Conservation (phyloP, 2,888 invertebrate genomes). For the Ischnura elegans region DNA sequence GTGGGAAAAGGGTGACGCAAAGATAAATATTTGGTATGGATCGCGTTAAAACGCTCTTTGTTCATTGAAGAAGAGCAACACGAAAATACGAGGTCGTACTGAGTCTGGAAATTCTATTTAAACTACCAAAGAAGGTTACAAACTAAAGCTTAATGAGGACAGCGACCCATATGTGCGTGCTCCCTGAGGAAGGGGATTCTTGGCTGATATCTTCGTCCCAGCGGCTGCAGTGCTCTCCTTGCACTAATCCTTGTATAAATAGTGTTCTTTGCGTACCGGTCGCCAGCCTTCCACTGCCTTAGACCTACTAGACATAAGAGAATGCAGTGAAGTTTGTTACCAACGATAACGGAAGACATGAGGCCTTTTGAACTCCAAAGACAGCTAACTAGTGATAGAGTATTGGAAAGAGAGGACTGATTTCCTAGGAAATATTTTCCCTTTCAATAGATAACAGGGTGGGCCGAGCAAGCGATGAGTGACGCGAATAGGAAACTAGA, state of each 20-base stretch:
- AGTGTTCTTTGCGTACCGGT: neutral
- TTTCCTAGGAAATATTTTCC: neutral
- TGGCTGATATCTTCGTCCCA: neutral
- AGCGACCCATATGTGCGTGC: neutral
- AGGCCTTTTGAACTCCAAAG: neutral
- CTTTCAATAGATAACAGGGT: neutral
- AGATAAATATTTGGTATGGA: too few relatives aligned
- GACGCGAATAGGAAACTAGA: too few relatives aligned
- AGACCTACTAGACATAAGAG: neutral
- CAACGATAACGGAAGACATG: neutral
- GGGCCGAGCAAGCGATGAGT: neutral
- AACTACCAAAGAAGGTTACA: neutral
- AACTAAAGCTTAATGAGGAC: neutral
- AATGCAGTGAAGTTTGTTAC: neutral
- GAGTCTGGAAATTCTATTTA: too few relatives aligned
- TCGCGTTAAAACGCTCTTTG: too few relatives aligned
- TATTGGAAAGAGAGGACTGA: neutral
- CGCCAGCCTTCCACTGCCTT: neutral
- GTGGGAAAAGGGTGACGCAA: too few relatives aligned
- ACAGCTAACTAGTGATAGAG: neutral
- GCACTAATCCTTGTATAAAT: constrained; percentile 1
- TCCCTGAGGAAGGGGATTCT: neutral
- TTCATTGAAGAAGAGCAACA: too few relatives aligned
- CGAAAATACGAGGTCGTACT: too few relatives aligned
- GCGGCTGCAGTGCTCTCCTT: neutral